Percentiles rank a stretch among this genome's conserved stretches.
Evolutionary conservation across 1,140 invertebrate species (phyloP).

Genomic region (Liolophura sinensis): DNA sequence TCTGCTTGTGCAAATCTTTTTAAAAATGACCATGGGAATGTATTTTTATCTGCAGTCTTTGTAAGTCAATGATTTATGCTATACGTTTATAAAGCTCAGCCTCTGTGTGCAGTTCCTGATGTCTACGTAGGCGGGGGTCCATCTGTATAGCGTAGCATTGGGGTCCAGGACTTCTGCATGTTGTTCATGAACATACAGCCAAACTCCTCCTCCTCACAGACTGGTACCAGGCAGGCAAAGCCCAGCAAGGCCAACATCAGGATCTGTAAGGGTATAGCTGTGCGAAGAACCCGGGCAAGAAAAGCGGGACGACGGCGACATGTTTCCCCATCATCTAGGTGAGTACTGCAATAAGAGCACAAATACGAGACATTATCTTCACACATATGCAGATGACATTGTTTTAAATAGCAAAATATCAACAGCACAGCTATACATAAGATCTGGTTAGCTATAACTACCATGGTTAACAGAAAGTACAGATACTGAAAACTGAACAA

Average conservation of each 20-base stretch:
- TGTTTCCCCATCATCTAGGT: neutral
- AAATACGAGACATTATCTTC: neutral
- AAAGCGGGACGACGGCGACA: constrained; percentile 68
- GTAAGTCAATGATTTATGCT: no score
- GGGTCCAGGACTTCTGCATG: constrained; percentile 76
- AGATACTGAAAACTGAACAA: no score
- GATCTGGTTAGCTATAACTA: no score
- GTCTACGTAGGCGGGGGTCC: constrained; percentile 75
- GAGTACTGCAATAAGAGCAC: neutral
- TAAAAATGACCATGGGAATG: no score
- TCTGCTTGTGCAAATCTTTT: no score
- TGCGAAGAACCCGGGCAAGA: constrained; percentile 82
- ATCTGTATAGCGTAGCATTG: constrained; percentile 83
- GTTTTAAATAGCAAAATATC: no score
- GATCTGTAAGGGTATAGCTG: constrained; percentile 88
- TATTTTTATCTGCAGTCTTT: no score
- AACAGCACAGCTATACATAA: no score
- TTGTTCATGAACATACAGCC: constrained; percentile 82
- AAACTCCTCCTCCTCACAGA: constrained; percentile 82
- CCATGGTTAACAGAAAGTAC: no score
- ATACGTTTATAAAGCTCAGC: no score
- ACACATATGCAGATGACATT: no score
- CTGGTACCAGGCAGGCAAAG: constrained; percentile 82
- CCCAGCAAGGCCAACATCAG: constrained; percentile 86
- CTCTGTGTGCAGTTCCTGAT: no score